A percentile compares a stretch with the other conserved stretches of the same genome.
Evolutionary conservation across 2,797 vertebrate genomes (phyloP).

Genomic region (Alauda arvensis): DNA sequence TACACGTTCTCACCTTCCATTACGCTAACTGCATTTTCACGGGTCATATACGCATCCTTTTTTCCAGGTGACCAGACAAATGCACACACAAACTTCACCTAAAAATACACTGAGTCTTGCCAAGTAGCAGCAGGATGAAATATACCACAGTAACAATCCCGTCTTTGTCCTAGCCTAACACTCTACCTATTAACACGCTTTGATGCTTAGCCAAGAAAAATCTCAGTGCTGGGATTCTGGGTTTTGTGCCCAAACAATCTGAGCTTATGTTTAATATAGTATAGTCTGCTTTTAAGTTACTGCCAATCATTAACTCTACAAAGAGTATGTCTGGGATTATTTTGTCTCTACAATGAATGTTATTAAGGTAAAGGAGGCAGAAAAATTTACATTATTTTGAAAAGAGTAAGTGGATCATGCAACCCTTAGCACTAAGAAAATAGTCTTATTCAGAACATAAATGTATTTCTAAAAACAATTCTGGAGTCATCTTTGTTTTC

Average conservation of each 20-base stretch:
- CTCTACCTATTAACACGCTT: slow-evolving; percentile 81
- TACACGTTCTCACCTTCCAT: slow-evolving; percentile 56
- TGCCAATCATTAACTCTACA: slow-evolving; percentile 78
- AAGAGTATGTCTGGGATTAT: slow-evolving; percentile 54
- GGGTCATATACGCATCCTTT: slow-evolving; percentile 64
- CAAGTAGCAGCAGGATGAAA: slow-evolving; percentile 76
- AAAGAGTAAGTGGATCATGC: slow-evolving; percentile 28
- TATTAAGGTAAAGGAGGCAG: slow-evolving; percentile 65
- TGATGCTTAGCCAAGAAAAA: slow-evolving; percentile 88
- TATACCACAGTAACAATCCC: slow-evolving; percentile 80
- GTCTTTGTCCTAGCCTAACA: slow-evolving; percentile 84
- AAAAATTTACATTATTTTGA: slow-evolving; percentile 13
- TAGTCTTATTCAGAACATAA: slow-evolving; percentile 25
- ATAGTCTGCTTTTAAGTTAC: slow-evolving; percentile 78
- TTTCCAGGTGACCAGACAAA: slow-evolving; percentile 75
- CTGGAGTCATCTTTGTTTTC: slow-evolving; percentile 22
- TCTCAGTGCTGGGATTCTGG: slow-evolving; percentile 82
- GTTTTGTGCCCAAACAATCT: slow-evolving; percentile 86
- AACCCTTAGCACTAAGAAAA: slow-evolving; percentile 47
- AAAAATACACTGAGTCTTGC: slow-evolving; percentile 73
- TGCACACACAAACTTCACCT: slow-evolving; percentile 64
- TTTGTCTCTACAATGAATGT: slow-evolving; percentile 67
- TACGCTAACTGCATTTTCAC: slow-evolving; percentile 63
- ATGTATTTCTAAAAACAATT: slow-evolving; percentile 36
- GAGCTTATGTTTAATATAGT: slow-evolving; percentile 86